Base-by-base conservation (phyloP, 2,797 vertebrate genomes). In the Vireo griseus region DNA sequence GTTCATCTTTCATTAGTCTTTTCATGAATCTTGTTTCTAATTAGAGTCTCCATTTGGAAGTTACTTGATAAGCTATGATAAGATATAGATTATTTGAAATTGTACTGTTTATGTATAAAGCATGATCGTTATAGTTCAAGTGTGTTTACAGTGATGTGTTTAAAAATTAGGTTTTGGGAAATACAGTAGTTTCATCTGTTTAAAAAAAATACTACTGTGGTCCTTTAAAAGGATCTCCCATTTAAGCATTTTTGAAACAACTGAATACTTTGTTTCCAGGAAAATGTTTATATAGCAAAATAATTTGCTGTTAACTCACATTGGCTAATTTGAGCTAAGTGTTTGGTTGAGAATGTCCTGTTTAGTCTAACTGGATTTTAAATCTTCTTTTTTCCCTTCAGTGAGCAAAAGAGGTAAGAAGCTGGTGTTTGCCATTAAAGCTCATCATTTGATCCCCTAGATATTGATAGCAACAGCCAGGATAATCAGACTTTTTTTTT, bases 271-370 rank as follows among this genome's bases (percentile, higher is more conserved):
- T 74, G 5, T 20, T 74, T 33, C 6, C 35, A 28, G 21, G 31
- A 58, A 31, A 16, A 5, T 19, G 3, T 62, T 20, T 66, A 15
- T 47, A 39, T 16, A 26, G 3, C 8, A 45, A 55, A 69, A 83
- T 55, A 69, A 55, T 17, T 28, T 66, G 4, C 24, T 52, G 5
- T 62, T 59, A 35, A 12, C 10, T 63, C 3, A 4, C 0, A 0
- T 31, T 50, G 15, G 12, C 22, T 63, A 35, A 59, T 45, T 76
- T 35, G 29, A 52, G 22, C 6, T 59, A 54, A 52, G 18, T 66
- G 6, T 42, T 85, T 71, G 9, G 24, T 76, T 77, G 33, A 62
- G 40, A 69, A 73, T n/a, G 25, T 44, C 12, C 21, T 11, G 33
- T 78, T 78, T 20, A 45, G 2, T 50, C 28, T 59, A 51, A 74